Base-by-base conservation (phyloP, 2,888 invertebrate species). In the Tenthredo distinguenda region DNA sequence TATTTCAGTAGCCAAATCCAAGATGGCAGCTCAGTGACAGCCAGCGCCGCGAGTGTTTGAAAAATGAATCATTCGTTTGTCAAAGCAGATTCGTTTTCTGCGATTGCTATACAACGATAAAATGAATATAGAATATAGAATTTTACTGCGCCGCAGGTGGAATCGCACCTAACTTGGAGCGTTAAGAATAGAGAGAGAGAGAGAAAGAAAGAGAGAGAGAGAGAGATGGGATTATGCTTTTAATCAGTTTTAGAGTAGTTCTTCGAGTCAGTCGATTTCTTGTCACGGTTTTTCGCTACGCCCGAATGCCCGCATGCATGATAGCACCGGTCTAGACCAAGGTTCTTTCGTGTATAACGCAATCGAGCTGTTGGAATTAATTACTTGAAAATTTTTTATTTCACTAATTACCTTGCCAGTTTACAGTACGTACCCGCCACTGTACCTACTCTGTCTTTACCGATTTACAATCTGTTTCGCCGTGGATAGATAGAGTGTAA, bases 181-280 rank as follows among this genome's bases (percentile, higher is more conserved):
- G 82, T 82, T 77, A 9, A 31, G 62, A 65, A 68, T 81, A 74
- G 58, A 74, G 50, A 65, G 85, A 83, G 72, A 86, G 26, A 26
- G 26, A 26, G 26, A 86, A 1, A 26, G 26, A 26, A 1, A 74
- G 58, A 74, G 50, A 26, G 26, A 85, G 76, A 62, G 62, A 74
- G 31, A 65, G 85, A 83, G 72, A 86, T 76, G 83, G 82, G 21
- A 86, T 84, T 85, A 34, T 86, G 68, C 81, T 81, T 81, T 81
- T 62, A 81, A 81, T 81, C 81, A 81, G 81, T 77, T 77, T 77
- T 40, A 81, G 62, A 74, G 43, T 74, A 50, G 58, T 62, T 81
- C 81, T 81, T 37, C 9, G 15, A 81, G 81, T 81, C 81, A 81
- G 81, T 81, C 81, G 81, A 81, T 81, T 81, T 81, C 62, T 81